These are phyloP conservation scores for Myotis brandtii DNA, from an alignment of 2,113 vertebrate genomes.

Conservation along the genomic window DNA sequence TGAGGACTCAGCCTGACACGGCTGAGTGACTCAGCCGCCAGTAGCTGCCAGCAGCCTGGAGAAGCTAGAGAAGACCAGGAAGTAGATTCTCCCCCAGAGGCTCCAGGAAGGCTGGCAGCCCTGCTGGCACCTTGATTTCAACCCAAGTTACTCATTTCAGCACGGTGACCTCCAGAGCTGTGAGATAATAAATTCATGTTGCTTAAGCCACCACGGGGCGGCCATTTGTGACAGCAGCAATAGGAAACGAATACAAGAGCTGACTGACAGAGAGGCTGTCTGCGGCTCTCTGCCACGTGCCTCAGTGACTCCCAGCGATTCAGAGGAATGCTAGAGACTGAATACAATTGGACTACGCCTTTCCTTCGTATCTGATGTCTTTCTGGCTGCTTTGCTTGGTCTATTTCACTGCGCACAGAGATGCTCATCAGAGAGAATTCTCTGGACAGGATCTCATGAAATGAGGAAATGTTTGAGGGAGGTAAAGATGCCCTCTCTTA, in stretches of 20 bases:
- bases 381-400: not conserved
- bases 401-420: not conserved
- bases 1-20: not conserved
- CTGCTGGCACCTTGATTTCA: not conserved
- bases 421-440: not conserved
- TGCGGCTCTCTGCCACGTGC: not conserved
- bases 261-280: not conserved
- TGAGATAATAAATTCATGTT: not conserved
- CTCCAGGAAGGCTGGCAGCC: not conserved
- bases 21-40: no score
- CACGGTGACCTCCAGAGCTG: not conserved
- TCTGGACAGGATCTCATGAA: not conserved
- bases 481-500: not conserved
- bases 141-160: not conserved
- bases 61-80: not conserved
- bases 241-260: not conserved
- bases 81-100: not conserved
- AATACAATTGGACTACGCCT: not conserved
- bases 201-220: not conserved
- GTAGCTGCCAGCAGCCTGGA: no score
- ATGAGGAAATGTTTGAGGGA: not conserved
- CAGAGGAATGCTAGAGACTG: not conserved
- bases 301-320: not conserved
- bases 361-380: not conserved
- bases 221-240: not conserved